Percentiles rank a stretch among this genome's conserved stretches.
These are phyloP conservation scores for Pachyuromys duprasi DNA, from an alignment of 2,797 vertebrate species.

Conservation along the genomic window DNA sequence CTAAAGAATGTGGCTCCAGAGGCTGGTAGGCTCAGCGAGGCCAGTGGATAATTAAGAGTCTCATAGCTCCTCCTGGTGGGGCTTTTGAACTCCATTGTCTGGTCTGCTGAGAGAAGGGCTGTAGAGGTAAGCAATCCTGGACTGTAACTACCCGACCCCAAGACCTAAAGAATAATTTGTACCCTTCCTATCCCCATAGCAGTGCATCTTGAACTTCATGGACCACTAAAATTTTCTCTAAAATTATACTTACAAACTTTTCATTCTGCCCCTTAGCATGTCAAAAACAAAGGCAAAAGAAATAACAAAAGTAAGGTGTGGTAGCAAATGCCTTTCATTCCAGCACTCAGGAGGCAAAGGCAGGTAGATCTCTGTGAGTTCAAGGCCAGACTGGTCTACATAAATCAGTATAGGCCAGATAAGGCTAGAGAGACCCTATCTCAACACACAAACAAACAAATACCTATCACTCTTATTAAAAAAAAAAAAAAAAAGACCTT, in stretches of 20 bases:
- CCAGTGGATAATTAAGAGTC: neutral
- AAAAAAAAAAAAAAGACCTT: constrained; percentile 12
- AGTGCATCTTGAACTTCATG: neutral
- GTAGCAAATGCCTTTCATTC: neutral
- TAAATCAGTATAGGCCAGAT: neutral
- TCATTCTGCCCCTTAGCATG: neutral
- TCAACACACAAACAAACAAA: neutral
- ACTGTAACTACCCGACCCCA: neutral
- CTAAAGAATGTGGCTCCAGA: constrained; percentile 61
- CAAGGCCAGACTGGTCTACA: neutral
- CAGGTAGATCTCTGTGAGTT: neutral
- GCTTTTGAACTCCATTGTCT: constrained; percentile 77
- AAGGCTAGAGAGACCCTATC: neutral
- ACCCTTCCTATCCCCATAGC: neutral
- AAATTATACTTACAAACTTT: constrained; percentile 6
- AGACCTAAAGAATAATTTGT: neutral
- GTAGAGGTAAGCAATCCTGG: neutral
- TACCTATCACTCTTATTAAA: neutral
- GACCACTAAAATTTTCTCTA: neutral
- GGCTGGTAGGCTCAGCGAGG: constrained; percentile 47
- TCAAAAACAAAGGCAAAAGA: neutral
- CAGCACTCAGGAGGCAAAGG: neutral
- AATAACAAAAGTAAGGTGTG: neutral
- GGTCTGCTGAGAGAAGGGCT: neutral
- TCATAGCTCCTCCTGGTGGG: constrained; percentile 60